Percentiles rank a stretch among this genome's conserved stretches.
These are phyloP conservation scores for Corythornis cristatus DNA, from an alignment of 2,113 vertebrate genomes.

Conservation along the genomic window DNA sequence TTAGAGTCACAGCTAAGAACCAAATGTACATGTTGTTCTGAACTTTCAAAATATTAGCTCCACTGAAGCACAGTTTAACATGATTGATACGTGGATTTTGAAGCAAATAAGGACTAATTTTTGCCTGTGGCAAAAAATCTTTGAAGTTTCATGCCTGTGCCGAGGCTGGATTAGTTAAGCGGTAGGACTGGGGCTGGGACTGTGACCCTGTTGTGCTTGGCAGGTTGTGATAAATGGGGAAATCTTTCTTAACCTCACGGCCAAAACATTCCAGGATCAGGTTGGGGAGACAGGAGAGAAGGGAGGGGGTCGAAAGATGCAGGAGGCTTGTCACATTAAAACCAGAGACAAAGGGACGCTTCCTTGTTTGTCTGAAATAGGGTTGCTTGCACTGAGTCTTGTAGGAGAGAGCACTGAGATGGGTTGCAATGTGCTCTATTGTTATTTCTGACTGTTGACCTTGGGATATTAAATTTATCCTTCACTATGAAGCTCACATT, in stretches of 20 bases:
- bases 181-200: slow-evolving; percentile 48
- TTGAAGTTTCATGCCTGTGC: slow-evolving; percentile 70
- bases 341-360: background rate
- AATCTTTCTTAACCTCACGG: slow-evolving; percentile 75
- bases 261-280: slow-evolving; percentile 75
- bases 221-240: slow-evolving; percentile 78
- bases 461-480: background rate
- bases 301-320: background rate
- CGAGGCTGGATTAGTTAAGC: slow-evolving; percentile 66
- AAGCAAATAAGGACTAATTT: slow-evolving; percentile 72
- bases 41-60: background rate
- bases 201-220: slow-evolving; percentile 71
- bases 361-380: slow-evolving; percentile 3
- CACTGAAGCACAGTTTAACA: slow-evolving; percentile 33
- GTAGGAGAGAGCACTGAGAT: background rate
- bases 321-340: background rate
- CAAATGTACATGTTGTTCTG: background rate
- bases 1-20: slow-evolving; percentile 13
- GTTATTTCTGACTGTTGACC: background rate
- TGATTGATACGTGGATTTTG: slow-evolving; percentile 74
- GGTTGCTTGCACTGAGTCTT: background rate
- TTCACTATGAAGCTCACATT: background rate
- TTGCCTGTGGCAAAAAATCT: slow-evolving; percentile 70
- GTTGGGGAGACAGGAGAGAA: background rate
- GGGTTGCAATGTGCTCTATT: background rate